Percentiles rank a stretch among this genome's conserved stretches.
Conservation (phyloP, 2,888 invertebrate genomes). For the Pachliopta kotzebuea region DNA sequence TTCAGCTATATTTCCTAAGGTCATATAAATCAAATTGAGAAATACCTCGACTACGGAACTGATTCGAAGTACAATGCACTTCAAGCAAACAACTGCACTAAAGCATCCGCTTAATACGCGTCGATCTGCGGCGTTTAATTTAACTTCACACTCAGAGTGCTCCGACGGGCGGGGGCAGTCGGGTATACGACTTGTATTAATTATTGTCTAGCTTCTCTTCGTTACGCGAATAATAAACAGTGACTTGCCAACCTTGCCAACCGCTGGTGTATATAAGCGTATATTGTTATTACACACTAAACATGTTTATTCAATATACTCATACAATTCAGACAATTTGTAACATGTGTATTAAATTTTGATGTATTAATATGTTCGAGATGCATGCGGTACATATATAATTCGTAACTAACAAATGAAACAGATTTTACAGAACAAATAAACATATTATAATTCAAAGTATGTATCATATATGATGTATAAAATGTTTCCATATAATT, state of each 20-base stretch:
- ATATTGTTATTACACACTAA: constrained; percentile 22
- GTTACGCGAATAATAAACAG: constrained; percentile 35
- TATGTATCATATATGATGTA: no score
- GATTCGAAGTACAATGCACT: constrained; percentile 66
- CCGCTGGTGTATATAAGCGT: constrained; percentile 23
- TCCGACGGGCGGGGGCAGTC: constrained; percentile 53
- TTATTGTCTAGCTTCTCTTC: constrained; percentile 39
- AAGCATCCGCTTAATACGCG: constrained; percentile 53
- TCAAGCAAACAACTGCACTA: constrained; percentile 45
- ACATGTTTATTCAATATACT: constrained; percentile 21
- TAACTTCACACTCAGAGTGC: constrained; percentile 64
- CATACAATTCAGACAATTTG: constrained; percentile 14
- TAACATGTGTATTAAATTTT: constrained; percentile 15
- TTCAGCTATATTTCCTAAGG: background rate
- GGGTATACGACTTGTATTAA: constrained; percentile 42
- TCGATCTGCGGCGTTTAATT: constrained; percentile 69
- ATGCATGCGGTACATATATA: background rate
- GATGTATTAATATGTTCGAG: constrained; percentile 4
- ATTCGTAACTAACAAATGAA: no score
- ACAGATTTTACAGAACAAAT: no score
- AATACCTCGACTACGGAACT: constrained; percentile 41
- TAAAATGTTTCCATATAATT: no score
- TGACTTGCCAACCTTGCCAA: constrained; percentile 31
- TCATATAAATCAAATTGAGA: constrained; percentile 10
- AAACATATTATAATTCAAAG: no score